phyloP scores from a whole-genome alignment of 1,140 invertebrate genomes.

The Aplysia californica region DNA sequence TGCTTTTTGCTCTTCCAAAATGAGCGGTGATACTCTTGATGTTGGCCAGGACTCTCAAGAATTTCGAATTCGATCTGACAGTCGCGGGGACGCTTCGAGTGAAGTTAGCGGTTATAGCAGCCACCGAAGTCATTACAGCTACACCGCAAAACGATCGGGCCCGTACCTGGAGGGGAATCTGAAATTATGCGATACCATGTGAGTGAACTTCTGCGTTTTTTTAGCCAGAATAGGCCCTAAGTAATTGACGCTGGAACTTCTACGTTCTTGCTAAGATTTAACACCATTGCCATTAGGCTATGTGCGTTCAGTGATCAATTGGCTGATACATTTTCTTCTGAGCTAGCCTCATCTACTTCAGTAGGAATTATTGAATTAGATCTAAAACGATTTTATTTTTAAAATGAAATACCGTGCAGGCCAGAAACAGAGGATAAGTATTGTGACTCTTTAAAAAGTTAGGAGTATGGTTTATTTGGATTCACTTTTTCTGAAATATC shows the following conservation, averaged over 20 bases:
- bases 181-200: conserved; percentile 48
- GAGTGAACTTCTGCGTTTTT: conserved; percentile 14
- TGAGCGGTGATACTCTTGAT: conserved; percentile 1
- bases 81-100: conserved; percentile 4
- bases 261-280: background rate
- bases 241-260: background rate
- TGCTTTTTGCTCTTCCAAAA: background rate
- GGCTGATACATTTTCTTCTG: too few species aligned
- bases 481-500: too few species aligned
- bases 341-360: too few species aligned
- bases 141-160: conserved; percentile 27
- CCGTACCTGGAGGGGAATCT: conserved; percentile 54
- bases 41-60: background rate
- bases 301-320: background rate
- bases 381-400: background rate
- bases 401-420: too few species aligned
- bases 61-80: background rate
- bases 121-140: background rate
- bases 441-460: too few species aligned
- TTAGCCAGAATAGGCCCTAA: background rate
- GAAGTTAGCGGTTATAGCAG: conserved; percentile 15
- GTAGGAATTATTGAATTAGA: background rate
- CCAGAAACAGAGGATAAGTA: too few species aligned
- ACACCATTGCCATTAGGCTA: background rate
- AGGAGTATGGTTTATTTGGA: too few species aligned